phyloP scores from a whole-genome alignment of 2,113 vertebrate genomes.

The Hippocampus barbouri region DNA sequence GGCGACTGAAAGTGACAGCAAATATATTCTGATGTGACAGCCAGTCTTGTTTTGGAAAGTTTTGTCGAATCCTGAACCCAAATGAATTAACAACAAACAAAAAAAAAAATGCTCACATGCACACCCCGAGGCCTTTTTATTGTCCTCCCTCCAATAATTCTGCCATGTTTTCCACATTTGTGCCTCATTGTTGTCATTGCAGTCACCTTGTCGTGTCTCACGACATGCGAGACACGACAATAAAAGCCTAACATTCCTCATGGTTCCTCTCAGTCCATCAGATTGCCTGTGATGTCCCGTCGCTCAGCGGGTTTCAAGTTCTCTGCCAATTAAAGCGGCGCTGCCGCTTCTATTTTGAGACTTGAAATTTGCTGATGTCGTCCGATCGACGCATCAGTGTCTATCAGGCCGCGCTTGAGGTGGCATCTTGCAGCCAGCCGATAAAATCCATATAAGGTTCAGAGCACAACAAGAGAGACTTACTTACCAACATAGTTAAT shows the following conservation, averaged over 20 bases:
- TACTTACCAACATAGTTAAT: not conserved
- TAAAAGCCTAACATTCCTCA: not conserved
- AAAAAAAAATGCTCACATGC: not conserved
- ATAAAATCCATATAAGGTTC: not conserved
- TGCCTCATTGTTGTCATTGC: constrained; percentile 2
- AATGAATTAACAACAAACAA: not conserved
- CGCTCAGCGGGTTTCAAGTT: constrained; percentile 19
- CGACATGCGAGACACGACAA: not conserved
- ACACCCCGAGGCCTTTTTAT: not conserved
- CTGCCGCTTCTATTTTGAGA: constrained; percentile 45
- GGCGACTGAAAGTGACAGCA: constrained; percentile 23
- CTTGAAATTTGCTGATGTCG: constrained; percentile 35
- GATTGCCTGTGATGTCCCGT: constrained; percentile 11
- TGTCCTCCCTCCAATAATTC: not conserved
- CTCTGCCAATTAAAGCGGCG: constrained; percentile 20
- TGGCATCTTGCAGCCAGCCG: not conserved
- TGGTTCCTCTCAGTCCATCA: not conserved
- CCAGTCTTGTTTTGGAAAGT: constrained; percentile 22
- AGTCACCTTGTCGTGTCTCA: constrained; percentile 25
- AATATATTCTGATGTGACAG: constrained; percentile 38
- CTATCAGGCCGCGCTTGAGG: not conserved
- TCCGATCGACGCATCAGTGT: constrained; percentile 20
- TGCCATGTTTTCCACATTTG: not conserved
- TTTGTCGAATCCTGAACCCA: constrained; percentile 3
- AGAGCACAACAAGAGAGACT: not conserved